These are phyloP conservation scores for Willisornis vidua DNA, from an alignment of 2,113 vertebrate genomes.

Conservation along the genomic window DNA sequence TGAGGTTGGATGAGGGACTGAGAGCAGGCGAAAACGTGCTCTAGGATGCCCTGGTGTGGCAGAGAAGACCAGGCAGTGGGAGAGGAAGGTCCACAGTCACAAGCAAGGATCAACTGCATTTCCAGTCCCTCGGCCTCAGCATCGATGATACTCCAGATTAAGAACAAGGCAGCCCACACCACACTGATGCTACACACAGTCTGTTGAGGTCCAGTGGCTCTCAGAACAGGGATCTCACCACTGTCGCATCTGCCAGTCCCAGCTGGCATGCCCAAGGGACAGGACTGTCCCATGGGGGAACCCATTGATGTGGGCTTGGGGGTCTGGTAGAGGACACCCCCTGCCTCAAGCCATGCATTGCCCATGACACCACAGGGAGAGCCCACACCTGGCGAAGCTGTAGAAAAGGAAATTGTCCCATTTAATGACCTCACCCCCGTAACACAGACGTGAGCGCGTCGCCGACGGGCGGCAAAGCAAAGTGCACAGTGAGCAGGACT, in stretches of 20 bases:
- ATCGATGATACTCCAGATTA: neutral
- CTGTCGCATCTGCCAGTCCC: neutral
- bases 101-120: neutral
- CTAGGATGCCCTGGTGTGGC: neutral
- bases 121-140: neutral
- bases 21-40: neutral
- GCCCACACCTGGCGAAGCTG: neutral
- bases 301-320: fast-evolving
- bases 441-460: neutral
- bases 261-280: fast-evolving
- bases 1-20: fast-evolving
- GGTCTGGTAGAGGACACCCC: neutral
- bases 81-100: neutral
- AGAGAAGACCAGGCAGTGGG: neutral
- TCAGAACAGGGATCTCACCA: neutral
- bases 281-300: neutral
- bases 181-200: neutral
- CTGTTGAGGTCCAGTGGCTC: neutral
- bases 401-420: slow-evolving; percentile 60
- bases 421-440: slow-evolving; percentile 59
- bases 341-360: fast-evolving
- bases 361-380: neutral
- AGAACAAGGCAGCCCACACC: neutral
- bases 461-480: neutral
- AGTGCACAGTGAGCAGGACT: slow-evolving; percentile 39